Base-by-base conservation (phyloP, 2,797 vertebrate genomes). In the Molothrus ater region DNA sequence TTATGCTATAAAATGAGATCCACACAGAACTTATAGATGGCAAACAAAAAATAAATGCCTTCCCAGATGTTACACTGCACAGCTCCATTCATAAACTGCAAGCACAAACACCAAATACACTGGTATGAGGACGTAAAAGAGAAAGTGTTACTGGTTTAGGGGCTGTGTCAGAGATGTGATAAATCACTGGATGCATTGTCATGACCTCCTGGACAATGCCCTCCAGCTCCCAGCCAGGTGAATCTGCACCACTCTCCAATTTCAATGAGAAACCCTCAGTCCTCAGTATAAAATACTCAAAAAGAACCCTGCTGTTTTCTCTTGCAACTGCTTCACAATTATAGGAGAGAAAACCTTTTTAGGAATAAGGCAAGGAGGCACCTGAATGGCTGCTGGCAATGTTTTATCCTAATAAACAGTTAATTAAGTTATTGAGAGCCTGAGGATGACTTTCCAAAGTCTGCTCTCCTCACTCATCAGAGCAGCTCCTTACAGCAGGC, bases 351-450 rank as follows among this genome's bases (percentile, higher is more conserved):
- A 84, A 36, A 51, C 10, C 50, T 69, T 78, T 78, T 69, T 16
- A 63, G 25, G 83, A 81, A 61, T 22, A 64, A 5, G 17, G 73
- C 29, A 48, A 78, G 45, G 48, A 92, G 59, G 63, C 91, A 93
- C 70, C 92, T 84, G 91, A 88, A 83, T 25, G 72, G 93, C 95
- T 96, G 34, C 91, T 81, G 92, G 96, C 91, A 65, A 72, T 5
- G 45, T 42, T 90, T 81, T 75, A 81, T 59, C 74, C 91, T 81
- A 90, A 93, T 74, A 69, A 92, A 80, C 42, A n/a, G 61, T 88
- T 90, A 65, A 91, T 81, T 73, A 88, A 85, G 71, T 64, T 84
- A 83, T 12, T 88, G 83, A 0, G 0, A 88, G 88, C 91, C 91
- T 65, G 73, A 76, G 88, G 88, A 95, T 25, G 70, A 84, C 73